A percentile compares a stretch with the other conserved stretches of the same genome.
These are phyloP conservation scores for Listronotus bonariensis DNA, from an alignment of 1,140 invertebrate species.

Conservation along the genomic window DNA sequence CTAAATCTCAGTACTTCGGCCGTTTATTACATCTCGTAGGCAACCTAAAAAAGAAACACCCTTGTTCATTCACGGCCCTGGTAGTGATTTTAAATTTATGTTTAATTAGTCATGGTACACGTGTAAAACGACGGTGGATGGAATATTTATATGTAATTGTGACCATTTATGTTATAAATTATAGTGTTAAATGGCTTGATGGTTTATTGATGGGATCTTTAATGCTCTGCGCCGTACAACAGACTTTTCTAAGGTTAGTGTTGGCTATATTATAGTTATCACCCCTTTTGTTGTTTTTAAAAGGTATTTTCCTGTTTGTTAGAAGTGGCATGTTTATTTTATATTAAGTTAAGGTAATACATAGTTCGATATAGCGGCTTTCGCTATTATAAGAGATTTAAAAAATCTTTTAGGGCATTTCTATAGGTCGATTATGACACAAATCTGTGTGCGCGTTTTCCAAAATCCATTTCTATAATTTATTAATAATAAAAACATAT, in stretches of 20 bases:
- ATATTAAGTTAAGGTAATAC: too few species aligned
- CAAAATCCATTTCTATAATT: too few species aligned
- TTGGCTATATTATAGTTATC: slow-evolving; percentile 8
- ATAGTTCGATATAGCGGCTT: too few species aligned
- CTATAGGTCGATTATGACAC: too few species aligned
- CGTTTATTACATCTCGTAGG: not conserved
- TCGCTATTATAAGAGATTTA: too few species aligned
- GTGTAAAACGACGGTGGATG: slow-evolving; percentile 37
- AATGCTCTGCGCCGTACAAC: slow-evolving; percentile 14
- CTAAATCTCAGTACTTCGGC: slow-evolving; percentile 3
- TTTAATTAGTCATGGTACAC: slow-evolving; percentile 43
- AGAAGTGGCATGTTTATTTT: too few species aligned
- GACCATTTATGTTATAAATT: slow-evolving; percentile 41
- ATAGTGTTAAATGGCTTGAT: slow-evolving; percentile 35
- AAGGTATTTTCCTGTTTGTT: too few species aligned
- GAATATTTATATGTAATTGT: slow-evolving; percentile 45
- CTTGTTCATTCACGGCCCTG: slow-evolving; percentile 31
- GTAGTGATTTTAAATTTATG: slow-evolving; percentile 42
- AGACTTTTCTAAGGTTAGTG: not conserved
- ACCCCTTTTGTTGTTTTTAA: slow-evolving; percentile 8
- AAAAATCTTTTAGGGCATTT: too few species aligned
- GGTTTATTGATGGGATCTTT: slow-evolving; percentile 34
- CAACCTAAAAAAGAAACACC: slow-evolving; percentile 16
- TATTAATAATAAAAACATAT: too few species aligned
- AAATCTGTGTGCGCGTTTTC: too few species aligned